Conservation (phyloP, 2,888 invertebrate species). For the Melipona beecheii region DNA sequence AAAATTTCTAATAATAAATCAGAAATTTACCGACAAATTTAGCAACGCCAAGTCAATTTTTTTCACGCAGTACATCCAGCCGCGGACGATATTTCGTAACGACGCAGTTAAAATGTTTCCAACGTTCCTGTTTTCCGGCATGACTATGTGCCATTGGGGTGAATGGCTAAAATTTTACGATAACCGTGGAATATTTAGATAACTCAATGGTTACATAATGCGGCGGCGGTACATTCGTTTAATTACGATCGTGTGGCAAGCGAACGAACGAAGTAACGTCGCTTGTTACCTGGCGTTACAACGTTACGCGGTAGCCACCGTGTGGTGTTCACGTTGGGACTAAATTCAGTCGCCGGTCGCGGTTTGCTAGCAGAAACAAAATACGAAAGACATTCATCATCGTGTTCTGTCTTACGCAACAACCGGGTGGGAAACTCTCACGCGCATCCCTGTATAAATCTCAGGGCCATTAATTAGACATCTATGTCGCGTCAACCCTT, state of each 20-base stretch:
- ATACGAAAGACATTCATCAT: slow-evolving; percentile 74
- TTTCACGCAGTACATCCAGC: no score
- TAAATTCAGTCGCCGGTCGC: slow-evolving; percentile 22
- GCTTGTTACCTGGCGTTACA: background rate
- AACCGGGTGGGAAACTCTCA: slow-evolving; percentile 75
- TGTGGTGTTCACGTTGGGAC: background rate
- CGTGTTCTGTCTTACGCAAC: slow-evolving; percentile 77
- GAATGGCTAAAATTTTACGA: background rate
- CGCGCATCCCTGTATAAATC: slow-evolving; percentile 82
- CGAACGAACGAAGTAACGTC: background rate
- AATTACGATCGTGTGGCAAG: slow-evolving; percentile 9
- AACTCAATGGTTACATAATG: slow-evolving; percentile 21
- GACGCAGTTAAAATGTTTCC: no score
- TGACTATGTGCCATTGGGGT: no score
- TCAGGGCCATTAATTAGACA: slow-evolving; percentile 82
- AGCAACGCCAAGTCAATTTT: no score
- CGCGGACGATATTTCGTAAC: no score
- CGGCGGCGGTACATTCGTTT: background rate
- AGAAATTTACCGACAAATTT: no score
- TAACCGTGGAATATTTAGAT: slow-evolving; percentile 10
- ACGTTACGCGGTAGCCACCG: slow-evolving; percentile 11
- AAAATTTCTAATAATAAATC: background rate
- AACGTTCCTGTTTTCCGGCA: no score
- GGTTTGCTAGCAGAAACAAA: slow-evolving; percentile 37
- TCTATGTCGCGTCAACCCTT: slow-evolving; percentile 81